phyloP scores from a whole-genome alignment of 2,888 invertebrate genomes.

The Lathronympha strigana region DNA sequence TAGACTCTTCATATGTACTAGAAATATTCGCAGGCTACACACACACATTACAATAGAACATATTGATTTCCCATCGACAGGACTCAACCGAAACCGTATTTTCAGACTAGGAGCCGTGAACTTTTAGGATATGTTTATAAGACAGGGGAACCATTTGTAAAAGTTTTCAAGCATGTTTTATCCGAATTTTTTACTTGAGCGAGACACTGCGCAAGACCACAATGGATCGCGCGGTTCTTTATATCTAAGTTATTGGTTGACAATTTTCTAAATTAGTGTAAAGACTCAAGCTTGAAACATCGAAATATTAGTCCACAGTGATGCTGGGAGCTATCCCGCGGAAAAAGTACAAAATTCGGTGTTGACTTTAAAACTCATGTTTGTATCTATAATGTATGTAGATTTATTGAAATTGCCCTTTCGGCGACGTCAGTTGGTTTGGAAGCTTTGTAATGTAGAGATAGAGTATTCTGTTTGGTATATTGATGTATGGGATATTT shows the following conservation, averaged over 20 bases:
- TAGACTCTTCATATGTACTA: conserved; percentile 78
- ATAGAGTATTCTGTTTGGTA: conserved; percentile 76
- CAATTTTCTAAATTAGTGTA: conserved; percentile 79
- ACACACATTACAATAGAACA: conserved; percentile 83
- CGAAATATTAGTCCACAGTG: conserved; percentile 83
- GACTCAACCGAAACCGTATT: conserved; percentile 81
- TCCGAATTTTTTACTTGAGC: conserved; percentile 79
- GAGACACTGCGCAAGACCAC: conserved; percentile 82
- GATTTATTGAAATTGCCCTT: conserved; percentile 75
- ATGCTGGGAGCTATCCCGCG: conserved; percentile 76
- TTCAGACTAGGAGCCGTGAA: conserved; percentile 80
- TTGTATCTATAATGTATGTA: conserved; percentile 76
- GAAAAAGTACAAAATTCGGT: conserved; percentile 84
- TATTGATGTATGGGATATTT: conserved; percentile 68
- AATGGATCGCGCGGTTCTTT: conserved; percentile 74
- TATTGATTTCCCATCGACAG: conserved; percentile 81
- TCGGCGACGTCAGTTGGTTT: conserved; percentile 73
- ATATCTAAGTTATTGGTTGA: conserved; percentile 78
- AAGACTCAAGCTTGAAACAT: conserved; percentile 81
- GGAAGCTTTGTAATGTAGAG: conserved; percentile 70
- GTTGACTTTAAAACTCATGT: conserved; percentile 78
- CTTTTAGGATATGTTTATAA: conserved; percentile 68
- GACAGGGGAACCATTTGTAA: conserved; percentile 59
- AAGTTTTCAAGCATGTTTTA: conserved; percentile 48
- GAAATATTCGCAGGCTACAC: conserved; percentile 77